These are phyloP conservation scores for Monodelphis domestica DNA, from an alignment of 2,797 vertebrate genomes.

Conservation along the genomic window DNA sequence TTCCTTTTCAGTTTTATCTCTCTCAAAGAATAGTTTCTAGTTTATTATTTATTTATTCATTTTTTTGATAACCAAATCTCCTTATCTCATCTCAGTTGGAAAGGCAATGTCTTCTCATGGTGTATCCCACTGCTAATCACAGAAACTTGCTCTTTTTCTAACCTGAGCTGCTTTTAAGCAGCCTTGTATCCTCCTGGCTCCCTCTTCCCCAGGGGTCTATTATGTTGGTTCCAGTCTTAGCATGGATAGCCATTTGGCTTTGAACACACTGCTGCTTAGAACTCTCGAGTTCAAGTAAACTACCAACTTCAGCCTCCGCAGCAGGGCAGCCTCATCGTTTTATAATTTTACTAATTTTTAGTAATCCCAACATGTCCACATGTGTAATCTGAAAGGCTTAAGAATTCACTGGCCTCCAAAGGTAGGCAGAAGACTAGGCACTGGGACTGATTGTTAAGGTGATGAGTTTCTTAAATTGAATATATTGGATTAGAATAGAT, in stretches of 20 bases:
- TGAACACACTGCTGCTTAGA: neutral
- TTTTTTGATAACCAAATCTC: neutral
- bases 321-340: neutral
- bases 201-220: neutral
- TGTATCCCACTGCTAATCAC: neutral
- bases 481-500: neutral
- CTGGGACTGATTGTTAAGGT: no score
- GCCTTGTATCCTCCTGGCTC: no score
- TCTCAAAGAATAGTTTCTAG: neutral
- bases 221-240: neutral
- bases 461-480: neutral
- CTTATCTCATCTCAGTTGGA: neutral
- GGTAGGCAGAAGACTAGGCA: neutral
- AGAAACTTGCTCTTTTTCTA: neutral
- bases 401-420: neutral
- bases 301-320: neutral
- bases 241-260: neutral
- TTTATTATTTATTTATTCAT: neutral
- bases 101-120: neutral
- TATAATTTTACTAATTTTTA: neutral
- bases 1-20: neutral
- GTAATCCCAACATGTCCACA: neutral
- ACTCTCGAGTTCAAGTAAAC: neutral
- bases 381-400: neutral
- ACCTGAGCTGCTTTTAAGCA: no score